These are phyloP conservation scores for Siphamia tubifer DNA, from an alignment of 2,113 vertebrate genomes.

Conservation along the genomic window DNA sequence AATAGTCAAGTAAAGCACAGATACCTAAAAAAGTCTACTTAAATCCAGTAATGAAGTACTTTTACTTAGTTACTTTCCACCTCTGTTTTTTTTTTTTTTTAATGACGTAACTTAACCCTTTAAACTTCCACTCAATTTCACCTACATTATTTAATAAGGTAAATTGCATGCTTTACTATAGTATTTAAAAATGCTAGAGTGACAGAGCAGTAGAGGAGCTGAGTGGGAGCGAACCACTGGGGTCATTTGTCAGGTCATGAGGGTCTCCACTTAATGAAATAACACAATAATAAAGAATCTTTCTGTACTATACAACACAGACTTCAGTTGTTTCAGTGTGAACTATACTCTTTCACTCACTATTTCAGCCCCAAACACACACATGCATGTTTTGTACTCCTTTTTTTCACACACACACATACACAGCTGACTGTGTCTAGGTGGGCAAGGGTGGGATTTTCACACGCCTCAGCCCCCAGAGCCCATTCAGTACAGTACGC, in stretches of 20 bases:
- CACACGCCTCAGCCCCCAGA: constrained; percentile 72
- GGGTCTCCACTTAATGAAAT: constrained; percentile 65
- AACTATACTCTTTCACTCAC: constrained; percentile 36
- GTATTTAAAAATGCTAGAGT: background rate
- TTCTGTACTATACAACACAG: constrained; percentile 60
- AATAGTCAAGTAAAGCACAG: too few species aligned
- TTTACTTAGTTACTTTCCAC: too few species aligned
- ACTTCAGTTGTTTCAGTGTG: constrained; percentile 41
- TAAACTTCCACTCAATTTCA: too few species aligned
- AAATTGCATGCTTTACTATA: too few species aligned
- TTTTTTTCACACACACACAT: constrained; percentile 4
- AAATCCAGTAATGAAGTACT: too few species aligned
- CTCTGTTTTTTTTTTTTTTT: too few species aligned
- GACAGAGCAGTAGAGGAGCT: background rate
- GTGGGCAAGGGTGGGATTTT: constrained; percentile 74
- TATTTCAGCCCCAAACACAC: constrained; percentile 12
- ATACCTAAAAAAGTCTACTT: too few species aligned
- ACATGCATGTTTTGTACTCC: background rate
- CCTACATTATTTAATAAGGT: too few species aligned
- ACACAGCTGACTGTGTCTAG: constrained; percentile 58
- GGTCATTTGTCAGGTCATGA: constrained; percentile 65
- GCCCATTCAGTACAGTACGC: constrained; percentile 77
- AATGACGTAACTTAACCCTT: too few species aligned
- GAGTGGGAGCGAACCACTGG: constrained; percentile 2
- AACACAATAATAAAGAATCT: constrained; percentile 60